Conservation (phyloP, 2,888 invertebrate genomes). For the Dicyrtomina minuta region DNA sequence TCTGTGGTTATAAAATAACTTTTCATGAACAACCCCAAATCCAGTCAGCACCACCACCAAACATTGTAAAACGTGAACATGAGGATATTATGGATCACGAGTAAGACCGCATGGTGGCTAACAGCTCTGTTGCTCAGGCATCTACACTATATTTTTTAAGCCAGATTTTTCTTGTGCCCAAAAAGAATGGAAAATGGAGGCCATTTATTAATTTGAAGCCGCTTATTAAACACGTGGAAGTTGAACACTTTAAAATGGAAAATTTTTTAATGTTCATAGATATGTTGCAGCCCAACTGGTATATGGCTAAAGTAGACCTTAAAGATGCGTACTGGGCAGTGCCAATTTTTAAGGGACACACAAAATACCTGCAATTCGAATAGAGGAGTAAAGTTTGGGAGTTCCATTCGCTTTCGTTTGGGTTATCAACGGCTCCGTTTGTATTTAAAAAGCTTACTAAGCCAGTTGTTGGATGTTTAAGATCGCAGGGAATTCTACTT, state of each 20-base stretch:
- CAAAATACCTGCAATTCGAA: slow-evolving; percentile 15
- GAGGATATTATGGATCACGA: background rate
- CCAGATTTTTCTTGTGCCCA: slow-evolving; percentile 13
- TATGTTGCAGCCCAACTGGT: background rate
- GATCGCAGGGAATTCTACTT: background rate
- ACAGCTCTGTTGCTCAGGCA: background rate
- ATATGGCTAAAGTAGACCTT: slow-evolving; percentile 12
- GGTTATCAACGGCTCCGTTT: slow-evolving; percentile 3
- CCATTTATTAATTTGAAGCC: slow-evolving; percentile 7
- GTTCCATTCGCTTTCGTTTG: slow-evolving; percentile 20
- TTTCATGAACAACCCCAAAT: background rate
- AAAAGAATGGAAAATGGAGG: slow-evolving; percentile 8
- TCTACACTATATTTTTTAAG: slow-evolving; percentile 15
- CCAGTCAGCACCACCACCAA: background rate
- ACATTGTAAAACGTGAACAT: background rate
- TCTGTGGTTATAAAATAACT: background rate
- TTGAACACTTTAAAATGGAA: slow-evolving; percentile 25
- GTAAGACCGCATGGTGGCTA: background rate
- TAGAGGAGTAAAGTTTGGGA: background rate
- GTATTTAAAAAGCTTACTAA: slow-evolving; percentile 22
- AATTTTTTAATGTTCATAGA: slow-evolving; percentile 12
- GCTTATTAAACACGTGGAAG: slow-evolving; percentile 1
- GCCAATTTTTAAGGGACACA: background rate
- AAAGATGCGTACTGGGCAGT: slow-evolving; percentile 20
- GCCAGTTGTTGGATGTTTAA: background rate